A percentile compares a stretch with the other conserved stretches of the same genome.
phyloP scores from a whole-genome alignment of 2,113 vertebrate species.

The Archilochus colubris region DNA sequence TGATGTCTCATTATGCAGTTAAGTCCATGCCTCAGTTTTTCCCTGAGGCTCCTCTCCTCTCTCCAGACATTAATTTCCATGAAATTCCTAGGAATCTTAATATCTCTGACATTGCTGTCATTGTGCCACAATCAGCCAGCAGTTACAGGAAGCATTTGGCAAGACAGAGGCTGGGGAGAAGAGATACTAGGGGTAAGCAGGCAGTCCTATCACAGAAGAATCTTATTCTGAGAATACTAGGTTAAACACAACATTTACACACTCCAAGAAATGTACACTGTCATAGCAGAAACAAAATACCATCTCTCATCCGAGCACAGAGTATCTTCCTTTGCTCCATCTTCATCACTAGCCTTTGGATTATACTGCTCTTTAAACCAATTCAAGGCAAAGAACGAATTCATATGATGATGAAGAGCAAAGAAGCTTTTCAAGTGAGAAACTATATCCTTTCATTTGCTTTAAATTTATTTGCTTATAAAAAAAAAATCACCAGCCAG shows the following conservation, averaged over 20 bases:
- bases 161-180: background rate
- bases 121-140: background rate
- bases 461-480: background rate
- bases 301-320: background rate
- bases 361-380: background rate
- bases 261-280: background rate
- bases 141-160: background rate
- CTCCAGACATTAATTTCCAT: background rate
- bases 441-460: background rate
- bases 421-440: background rate
- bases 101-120: background rate
- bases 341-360: background rate
- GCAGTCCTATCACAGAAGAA: background rate
- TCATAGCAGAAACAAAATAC: background rate
- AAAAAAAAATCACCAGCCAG: background rate
- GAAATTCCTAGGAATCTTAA: background rate
- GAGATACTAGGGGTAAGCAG: background rate
- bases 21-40: background rate
- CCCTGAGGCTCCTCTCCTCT: background rate
- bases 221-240: background rate
- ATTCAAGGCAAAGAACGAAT: background rate
- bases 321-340: background rate
- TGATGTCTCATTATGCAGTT: slow-evolving; percentile 3
- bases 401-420: background rate
- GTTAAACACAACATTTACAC: background rate